Conservation (phyloP, 2,888 invertebrate genomes). For the Drosophila paranaensis region DNA sequence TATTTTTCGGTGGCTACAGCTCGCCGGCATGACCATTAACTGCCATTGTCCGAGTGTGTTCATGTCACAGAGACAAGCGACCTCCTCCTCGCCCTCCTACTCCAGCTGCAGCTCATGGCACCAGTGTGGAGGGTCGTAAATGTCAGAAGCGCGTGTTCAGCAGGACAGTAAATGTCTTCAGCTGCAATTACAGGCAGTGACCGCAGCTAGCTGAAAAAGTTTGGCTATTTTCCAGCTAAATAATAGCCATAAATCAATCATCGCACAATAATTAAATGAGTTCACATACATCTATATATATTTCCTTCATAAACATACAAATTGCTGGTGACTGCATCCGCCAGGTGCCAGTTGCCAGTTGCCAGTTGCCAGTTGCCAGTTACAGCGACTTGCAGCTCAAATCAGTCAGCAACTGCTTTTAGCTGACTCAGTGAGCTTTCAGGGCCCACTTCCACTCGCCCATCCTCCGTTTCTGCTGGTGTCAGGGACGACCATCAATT, state of each 20-base stretch:
- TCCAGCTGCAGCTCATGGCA: slow-evolving; percentile 44
- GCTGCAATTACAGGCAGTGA: slow-evolving; percentile 74
- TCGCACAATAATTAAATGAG: slow-evolving; percentile 59
- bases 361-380: slow-evolving; percentile 33
- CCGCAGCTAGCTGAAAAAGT: slow-evolving; percentile 12
- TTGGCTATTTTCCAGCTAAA: slow-evolving; percentile 37
- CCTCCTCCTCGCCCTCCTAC: not conserved
- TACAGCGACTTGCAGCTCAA: slow-evolving; percentile 12
- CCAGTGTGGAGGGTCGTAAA: slow-evolving; percentile 79
- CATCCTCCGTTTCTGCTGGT: slow-evolving; percentile 9
- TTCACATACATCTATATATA: not conserved
- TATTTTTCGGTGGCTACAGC: slow-evolving; percentile 66
- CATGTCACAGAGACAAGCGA: slow-evolving; percentile 65
- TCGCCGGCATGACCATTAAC: slow-evolving; percentile 73
- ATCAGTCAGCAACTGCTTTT: slow-evolving; percentile 61
- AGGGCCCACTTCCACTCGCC: not conserved
- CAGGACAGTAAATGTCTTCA: slow-evolving; percentile 80
- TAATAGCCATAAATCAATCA: slow-evolving; percentile 64
- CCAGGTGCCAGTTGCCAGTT: slow-evolving; percentile 32
- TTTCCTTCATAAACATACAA: slow-evolving; percentile 5
- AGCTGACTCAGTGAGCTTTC: slow-evolving; percentile 71
- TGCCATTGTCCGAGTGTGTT: slow-evolving; percentile 70
- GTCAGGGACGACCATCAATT: slow-evolving; percentile 61
- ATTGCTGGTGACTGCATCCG: slow-evolving; percentile 32
- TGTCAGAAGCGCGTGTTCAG: slow-evolving; percentile 75